Base-by-base conservation (phyloP, 35 echinoderm and acorn worm genomes). In the Apostichopus parvimensis region DNA sequence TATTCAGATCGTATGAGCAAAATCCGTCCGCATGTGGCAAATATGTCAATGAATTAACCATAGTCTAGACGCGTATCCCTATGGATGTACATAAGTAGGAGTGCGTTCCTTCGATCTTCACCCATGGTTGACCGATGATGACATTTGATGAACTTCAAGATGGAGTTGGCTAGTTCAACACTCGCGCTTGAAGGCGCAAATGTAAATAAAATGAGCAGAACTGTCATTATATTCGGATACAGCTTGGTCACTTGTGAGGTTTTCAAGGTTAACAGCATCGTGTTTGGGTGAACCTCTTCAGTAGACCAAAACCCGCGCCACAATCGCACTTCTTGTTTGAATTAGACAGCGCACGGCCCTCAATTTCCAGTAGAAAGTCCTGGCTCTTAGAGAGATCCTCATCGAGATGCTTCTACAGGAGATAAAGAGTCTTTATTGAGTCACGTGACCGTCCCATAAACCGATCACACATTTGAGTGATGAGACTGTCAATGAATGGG, bases 81-180 rank as follows among this genome's bases (percentile, higher is more conserved):
- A 17, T 77, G 73, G 80, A 54, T 83, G 9, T 54, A 83, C 17
- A 83, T 10, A 54, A 83, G 80, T 6, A 83, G 6, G 55, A 83
- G 80, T 34, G 80, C 80, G 24, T 83, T 83, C 24, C 0, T 18
- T 54, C 21, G 80, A 34, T 83, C 80, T 26, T 83, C 80, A 83
- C 80, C 9, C 52, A 83, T 83, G 80, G 80, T 83, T 83, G 80
- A 83, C 45, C 20, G 80, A 34, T 18, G 80, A 34, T 18, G 80
- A 83, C 80, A 83, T 83, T 83, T 54, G 9, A 83, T 34, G 24
- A 54, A 83, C 80, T 1, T 83, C 80, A 83, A 34, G 21, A 34
- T 83, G 15, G 77, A 78, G 20, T 83, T 83, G 20, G 56, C 80
- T 18, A 0, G 28, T 83, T 83, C 80, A 17, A 83, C 56, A 57